A percentile compares a stretch with the other conserved stretches of the same genome.
phyloP scores from a whole-genome alignment of 2,113 vertebrate species.

The Cathartes aura region DNA sequence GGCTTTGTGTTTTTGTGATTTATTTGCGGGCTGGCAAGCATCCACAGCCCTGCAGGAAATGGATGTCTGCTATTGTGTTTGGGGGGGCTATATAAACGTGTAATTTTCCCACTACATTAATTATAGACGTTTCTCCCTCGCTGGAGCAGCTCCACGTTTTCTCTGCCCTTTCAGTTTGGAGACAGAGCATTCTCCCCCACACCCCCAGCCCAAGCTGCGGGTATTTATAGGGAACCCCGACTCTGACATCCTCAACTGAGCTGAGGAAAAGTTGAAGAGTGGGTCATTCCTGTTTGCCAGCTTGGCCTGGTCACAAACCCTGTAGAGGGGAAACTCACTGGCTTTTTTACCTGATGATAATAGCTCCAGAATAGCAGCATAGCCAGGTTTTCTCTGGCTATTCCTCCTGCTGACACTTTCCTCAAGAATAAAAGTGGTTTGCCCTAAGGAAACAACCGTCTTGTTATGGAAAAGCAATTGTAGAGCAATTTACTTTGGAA shows the following conservation, averaged over 20 bases:
- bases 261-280: not conserved
- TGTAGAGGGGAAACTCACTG: not conserved
- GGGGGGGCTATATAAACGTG: not conserved
- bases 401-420: not conserved
- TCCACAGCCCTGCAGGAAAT: conserved; percentile 43
- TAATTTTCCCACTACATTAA: conserved; percentile 19
- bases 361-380: not conserved
- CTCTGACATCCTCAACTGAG: not conserved
- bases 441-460: not conserved
- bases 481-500: conserved; percentile 12
- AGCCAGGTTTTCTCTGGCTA: not conserved
- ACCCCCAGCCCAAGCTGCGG: not conserved
- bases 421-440: not conserved
- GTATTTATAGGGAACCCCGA: not conserved
- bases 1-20: conserved; percentile 37
- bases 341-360: not conserved
- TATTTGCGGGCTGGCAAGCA: not conserved
- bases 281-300: not conserved
- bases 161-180: not conserved
- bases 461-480: conserved; percentile 13
- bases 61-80: conserved; percentile 25
- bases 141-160: not conserved
- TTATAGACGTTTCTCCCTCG: not conserved
- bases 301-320: not conserved
- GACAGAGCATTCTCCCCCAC: not conserved